Base-by-base conservation (phyloP, 2,888 invertebrate genomes). In the Philonicus albiceps region DNA sequence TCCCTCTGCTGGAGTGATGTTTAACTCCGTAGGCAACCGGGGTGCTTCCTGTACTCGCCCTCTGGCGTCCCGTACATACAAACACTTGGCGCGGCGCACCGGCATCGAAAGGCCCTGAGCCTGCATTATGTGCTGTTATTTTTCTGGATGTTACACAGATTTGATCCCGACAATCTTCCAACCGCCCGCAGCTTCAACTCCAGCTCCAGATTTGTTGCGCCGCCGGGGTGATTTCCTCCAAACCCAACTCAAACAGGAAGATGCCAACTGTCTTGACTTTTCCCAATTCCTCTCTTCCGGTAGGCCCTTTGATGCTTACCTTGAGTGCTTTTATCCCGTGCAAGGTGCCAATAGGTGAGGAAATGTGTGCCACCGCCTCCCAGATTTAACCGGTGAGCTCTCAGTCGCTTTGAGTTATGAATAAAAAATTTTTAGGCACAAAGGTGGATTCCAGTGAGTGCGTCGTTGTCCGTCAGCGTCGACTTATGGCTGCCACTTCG, bases 231-330 rank as follows among this genome's bases (percentile, higher is more conserved):
- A 78, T 49, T 78, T 78, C 53, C 31, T 78, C 49, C 49, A 49
- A 78, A 78, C 78, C 78, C 78, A 27, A 78, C 49, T 78, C 78
- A 81, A 81, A 49, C 53, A 55, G 81, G 81, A 81, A 81, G 81
- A 81, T 81, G 81, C 55, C 55, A 81, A 81, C 81, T 55, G 55
- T 64, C 81, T 81, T 81, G 81, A 81, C 81, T 81, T 81, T 30
- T 55, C 64, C 53, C 81, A 34, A 64, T 81, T 55, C 81, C 34
- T 64, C 19, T 34, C 55, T 64, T 81, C 55, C 34, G n/a, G 55
- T 34, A 49, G 81, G 55, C 64, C 34, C 49, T 81, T 81, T 81
- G 55, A 81, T 64, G 81, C 64, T 27, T 64, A 27, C 81, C 81
- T 81, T 55, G 55, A 81, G 64, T 81, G 55, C 64, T 34, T 34